phyloP scores from a whole-genome alignment of 2,113 vertebrate species.

The Seriola quinqueradiata region DNA sequence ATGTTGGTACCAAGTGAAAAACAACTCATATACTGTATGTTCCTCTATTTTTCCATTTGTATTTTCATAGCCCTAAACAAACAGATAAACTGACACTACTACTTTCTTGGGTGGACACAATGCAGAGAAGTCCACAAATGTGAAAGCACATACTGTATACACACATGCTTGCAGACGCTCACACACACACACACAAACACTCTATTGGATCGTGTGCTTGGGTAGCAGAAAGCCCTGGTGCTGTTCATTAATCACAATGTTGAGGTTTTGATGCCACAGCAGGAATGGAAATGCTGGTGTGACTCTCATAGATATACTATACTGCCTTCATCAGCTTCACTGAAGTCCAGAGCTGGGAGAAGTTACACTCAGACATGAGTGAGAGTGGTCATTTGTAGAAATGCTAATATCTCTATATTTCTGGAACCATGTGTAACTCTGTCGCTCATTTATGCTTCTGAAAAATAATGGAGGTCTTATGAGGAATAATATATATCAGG shows the following conservation, averaged over 20 bases:
- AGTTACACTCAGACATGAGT: conserved; percentile 36
- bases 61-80: neutral
- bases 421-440: neutral
- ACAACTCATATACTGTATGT: neutral
- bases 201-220: conserved; percentile 66
- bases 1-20: neutral
- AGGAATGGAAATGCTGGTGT: conserved; percentile 74
- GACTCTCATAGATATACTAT: conserved; percentile 73
- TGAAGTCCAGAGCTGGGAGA: conserved; percentile 38
- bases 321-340: conserved; percentile 76
- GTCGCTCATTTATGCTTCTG: neutral
- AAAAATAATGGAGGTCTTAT: neutral
- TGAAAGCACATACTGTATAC: neutral
- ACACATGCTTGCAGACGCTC: neutral
- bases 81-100: neutral
- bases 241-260: conserved; percentile 78
- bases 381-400: conserved; percentile 24
- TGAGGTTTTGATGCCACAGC: conserved; percentile 79
- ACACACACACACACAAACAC: conserved; percentile 33
- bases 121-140: conserved; percentile 24
- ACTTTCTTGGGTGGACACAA: conserved; percentile 2
- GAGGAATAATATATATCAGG: neutral
- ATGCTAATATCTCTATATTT: neutral
- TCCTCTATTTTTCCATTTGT: neutral
- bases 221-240: conserved; percentile 71